Percentiles rank a stretch among this genome's conserved stretches.
Conservation (phyloP, 2,888 invertebrate species). For the Oxytorus armatus region DNA sequence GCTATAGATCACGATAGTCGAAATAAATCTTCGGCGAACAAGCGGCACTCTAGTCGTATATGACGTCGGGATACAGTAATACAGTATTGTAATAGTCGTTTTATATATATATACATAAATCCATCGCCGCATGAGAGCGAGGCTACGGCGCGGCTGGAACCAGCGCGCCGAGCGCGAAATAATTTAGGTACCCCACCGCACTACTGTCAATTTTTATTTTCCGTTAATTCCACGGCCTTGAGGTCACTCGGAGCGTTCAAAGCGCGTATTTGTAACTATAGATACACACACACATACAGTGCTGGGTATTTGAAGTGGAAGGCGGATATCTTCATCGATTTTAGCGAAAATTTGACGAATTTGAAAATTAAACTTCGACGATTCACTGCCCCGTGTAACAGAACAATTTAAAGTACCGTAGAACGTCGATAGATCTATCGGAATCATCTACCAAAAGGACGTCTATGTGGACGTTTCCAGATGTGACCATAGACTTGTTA, state of each 20-base stretch:
- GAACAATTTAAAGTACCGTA: no score
- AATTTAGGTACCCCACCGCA: slow-evolving; percentile 44
- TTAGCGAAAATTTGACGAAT: no score
- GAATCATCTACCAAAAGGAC: no score
- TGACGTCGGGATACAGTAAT: slow-evolving; percentile 31
- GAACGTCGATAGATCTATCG: no score
- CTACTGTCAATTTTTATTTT: slow-evolving; percentile 22
- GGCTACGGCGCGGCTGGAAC: slow-evolving; percentile 3
- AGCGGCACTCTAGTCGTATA: slow-evolving; percentile 76
- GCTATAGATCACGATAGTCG: slow-evolving; percentile 83
- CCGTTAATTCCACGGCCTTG: slow-evolving; percentile 65
- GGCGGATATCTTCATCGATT: no score
- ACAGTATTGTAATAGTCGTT: slow-evolving; percentile 27
- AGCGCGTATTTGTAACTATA: slow-evolving; percentile 4
- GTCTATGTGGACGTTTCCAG: no score
- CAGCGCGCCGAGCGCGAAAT: slow-evolving; percentile 52
- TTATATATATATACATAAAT: neutral
- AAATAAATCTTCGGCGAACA: slow-evolving; percentile 83
- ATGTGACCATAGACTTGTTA: no score
- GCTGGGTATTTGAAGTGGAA: no score
- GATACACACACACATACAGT: neutral
- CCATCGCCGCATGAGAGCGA: neutral
- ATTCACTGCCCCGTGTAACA: no score
- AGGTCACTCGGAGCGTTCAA: slow-evolving; percentile 45
- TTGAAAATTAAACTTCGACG: no score